phyloP scores from a whole-genome alignment of 1,140 invertebrate species.

The Heliconius nattereri region DNA sequence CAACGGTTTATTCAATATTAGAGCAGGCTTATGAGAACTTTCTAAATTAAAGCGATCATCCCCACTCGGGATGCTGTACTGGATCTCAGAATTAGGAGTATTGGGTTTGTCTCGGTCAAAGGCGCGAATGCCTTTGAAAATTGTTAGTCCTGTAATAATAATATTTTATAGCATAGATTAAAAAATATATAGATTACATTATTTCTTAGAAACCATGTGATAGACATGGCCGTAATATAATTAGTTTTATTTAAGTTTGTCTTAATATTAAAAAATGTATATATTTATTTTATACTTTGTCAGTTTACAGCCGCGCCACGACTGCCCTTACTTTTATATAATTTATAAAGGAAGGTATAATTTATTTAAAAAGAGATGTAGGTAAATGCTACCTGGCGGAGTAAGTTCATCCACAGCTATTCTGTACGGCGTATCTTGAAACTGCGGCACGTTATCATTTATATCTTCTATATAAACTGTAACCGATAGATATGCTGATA shows the following conservation, averaged over 20 bases:
- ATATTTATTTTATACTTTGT: too few species aligned
- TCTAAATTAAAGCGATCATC: conserved; percentile 90
- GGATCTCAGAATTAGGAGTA: conserved; percentile 93
- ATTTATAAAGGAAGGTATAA: too few species aligned
- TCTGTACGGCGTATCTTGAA: conserved; percentile 88
- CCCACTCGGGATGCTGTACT: conserved; percentile 89
- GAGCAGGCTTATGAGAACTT: conserved; percentile 87
- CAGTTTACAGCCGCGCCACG: too few species aligned
- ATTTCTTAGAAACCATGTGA: too few species aligned
- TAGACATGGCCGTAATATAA: too few species aligned
- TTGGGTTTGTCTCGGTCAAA: conserved; percentile 92
- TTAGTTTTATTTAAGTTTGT: too few species aligned
- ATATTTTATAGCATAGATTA: background rate
- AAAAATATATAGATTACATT: background rate
- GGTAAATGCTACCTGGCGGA: conserved; percentile 83
- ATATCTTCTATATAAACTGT: conserved; percentile 93
- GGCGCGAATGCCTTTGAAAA: conserved; percentile 90
- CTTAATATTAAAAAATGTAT: too few species aligned
- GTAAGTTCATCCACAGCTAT: conserved; percentile 90
- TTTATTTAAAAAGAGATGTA: background rate
- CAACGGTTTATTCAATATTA: conserved; percentile 87
- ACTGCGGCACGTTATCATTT: conserved; percentile 89
- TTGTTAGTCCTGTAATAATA: conserved; percentile 84
- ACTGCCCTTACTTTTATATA: too few species aligned
- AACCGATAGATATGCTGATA: conserved; percentile 89